Percentiles rank a stretch among this genome's conserved stretches.
Conservation (phyloP, 2,113 vertebrate genomes). For the Phycodurus eques region DNA sequence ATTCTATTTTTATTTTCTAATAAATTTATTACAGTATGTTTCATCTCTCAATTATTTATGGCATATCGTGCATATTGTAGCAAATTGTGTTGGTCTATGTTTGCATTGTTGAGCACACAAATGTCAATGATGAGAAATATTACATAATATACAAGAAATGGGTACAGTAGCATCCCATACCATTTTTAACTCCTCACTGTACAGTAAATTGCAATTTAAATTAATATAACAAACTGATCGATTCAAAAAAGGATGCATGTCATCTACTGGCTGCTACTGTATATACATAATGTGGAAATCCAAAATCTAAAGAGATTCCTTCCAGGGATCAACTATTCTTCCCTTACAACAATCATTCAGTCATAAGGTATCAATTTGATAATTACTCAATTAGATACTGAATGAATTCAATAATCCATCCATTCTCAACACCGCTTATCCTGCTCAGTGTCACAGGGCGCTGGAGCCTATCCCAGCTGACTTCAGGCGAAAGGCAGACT, state of each 20-base stretch:
- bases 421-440: too few relatives aligned
- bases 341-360: not conserved
- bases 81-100: not conserved
- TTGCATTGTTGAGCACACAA: not conserved
- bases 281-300: not conserved
- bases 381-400: too few relatives aligned
- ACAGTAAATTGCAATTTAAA: not conserved
- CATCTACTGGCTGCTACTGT: not conserved
- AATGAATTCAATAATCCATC: too few relatives aligned
- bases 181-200: not conserved
- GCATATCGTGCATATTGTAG: not conserved
- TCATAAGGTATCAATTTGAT: not conserved
- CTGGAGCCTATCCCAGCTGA: too few relatives aligned
- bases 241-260: not conserved
- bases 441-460: too few relatives aligned
- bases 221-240: not conserved
- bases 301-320: not conserved
- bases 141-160: not conserved
- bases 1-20: not conserved
- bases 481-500: too few relatives aligned
- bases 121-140: not conserved
- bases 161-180: not conserved
- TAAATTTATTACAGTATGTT: not conserved
- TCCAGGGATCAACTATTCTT: not conserved
- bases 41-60: not conserved